Percentiles rank a stretch among this genome's conserved stretches.
phyloP scores from a whole-genome alignment of 2,797 vertebrate genomes.

The Gadopsis bispinosus region DNA sequence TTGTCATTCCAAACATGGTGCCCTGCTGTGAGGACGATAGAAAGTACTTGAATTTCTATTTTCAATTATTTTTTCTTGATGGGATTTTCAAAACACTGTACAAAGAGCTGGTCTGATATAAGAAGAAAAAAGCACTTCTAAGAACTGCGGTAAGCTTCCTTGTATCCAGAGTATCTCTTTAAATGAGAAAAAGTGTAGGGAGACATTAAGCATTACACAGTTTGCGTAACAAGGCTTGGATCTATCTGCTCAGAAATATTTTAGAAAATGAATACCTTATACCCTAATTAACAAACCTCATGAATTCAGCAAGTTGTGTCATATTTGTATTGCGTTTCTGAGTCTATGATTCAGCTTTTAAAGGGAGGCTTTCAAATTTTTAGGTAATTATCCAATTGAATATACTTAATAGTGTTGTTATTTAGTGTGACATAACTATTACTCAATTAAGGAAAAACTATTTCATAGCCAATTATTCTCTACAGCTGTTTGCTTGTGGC shows the following conservation, averaged over 20 bases:
- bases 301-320: slow-evolving; percentile 19
- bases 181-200: slow-evolving; percentile 18
- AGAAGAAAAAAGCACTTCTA: slow-evolving; percentile 36
- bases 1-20: slow-evolving; percentile 50
- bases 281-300: slow-evolving; percentile 15
- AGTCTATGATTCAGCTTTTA: background rate
- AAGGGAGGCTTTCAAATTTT: background rate
- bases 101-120: slow-evolving; percentile 21
- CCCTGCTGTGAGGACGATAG: slow-evolving; percentile 52
- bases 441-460: slow-evolving; percentile 4
- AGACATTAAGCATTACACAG: slow-evolving; percentile 24
- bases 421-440: background rate
- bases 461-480: slow-evolving; percentile 18
- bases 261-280: slow-evolving; percentile 32
- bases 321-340: background rate
- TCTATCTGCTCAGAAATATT: slow-evolving; percentile 44
- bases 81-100: slow-evolving; percentile 52
- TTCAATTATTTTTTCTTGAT: slow-evolving; percentile 63
- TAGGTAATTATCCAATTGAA: background rate
- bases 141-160: background rate
- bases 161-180: slow-evolving; percentile 37
- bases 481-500: slow-evolving; percentile 17
- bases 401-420: background rate
- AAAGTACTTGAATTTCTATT: slow-evolving; percentile 51
- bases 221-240: slow-evolving; percentile 19